These are phyloP conservation scores for Tenrec ecaudatus DNA, from an alignment of 2,113 vertebrate species.

Conservation along the genomic window DNA sequence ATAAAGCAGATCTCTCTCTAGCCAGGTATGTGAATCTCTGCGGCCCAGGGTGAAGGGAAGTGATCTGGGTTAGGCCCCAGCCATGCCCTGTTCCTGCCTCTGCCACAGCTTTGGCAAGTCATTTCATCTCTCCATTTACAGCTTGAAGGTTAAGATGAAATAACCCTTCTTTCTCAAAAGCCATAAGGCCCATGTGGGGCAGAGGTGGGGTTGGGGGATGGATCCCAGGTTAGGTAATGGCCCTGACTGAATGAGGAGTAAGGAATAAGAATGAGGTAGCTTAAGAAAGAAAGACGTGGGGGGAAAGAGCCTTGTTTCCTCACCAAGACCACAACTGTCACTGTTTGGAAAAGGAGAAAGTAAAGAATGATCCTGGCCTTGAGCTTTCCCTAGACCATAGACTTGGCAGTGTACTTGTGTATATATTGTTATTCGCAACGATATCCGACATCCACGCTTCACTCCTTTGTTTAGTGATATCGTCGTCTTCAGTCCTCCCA, in stretches of 20 bases:
- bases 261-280: neutral
- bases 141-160: neutral
- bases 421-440: constrained; percentile 56
- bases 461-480: constrained; percentile 31
- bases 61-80: neutral
- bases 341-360: constrained; percentile 29
- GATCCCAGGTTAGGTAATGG: neutral
- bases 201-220: too few relatives aligned
- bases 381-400: constrained; percentile 1
- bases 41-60: neutral
- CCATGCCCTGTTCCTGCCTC: neutral
- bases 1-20: constrained; percentile 93
- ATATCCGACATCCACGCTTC: neutral
- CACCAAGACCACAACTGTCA: neutral
- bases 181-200: neutral
- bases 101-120: constrained; percentile 35
- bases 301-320: neutral
- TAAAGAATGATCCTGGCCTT: neutral
- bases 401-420: constrained; percentile 68
- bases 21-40: constrained; percentile 86
- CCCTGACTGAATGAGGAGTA: constrained; percentile 39
- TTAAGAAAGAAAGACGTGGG: neutral
- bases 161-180: constrained; percentile 20
- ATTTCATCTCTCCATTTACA: constrained; percentile 42
- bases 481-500: constrained; percentile 10